Base-by-base conservation (phyloP, 2,888 invertebrate genomes). In the Ophonus ardosiacus region DNA sequence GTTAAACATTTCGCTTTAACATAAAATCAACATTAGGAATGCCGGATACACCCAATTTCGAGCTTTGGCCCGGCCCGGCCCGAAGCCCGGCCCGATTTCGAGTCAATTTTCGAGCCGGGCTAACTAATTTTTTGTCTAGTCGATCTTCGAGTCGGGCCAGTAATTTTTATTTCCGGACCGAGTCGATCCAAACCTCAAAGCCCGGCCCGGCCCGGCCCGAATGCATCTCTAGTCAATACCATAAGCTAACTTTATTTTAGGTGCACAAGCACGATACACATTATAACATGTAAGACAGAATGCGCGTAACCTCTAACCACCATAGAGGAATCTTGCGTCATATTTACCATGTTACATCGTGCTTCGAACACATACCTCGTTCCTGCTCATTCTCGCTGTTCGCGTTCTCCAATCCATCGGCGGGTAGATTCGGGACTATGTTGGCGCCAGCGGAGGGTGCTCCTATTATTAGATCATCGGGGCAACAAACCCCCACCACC, bases 401-500 rank as follows among this genome's bases (percentile, higher is more conserved):
- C 51, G 17, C 93, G 40, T 93, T 93, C 79, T 90, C 91, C 0
- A 92, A 91, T 0, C 93, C 93, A 2, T 93, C 93, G 0, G 93
- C 94, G 40, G 94, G 90, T 0, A 93, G 91, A 80, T 92, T 91
- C 87, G 89, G 89, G 40, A 92, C 76, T 51, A 91, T 86, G 88
- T 90, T 86, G 88, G 92, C 86, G 87, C 91, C 88, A 84, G 90
- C 86, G 85, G 81, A 81, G 15, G 90, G 86, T 51, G 89, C 89
- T 81, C 89, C 88, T 84, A 90, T 86, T 21, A 90, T 87, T 87
- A 91, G 89, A 86, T 92, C 92, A 81, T 95, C 94, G 0, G 95
- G 94, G 88, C 96, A 96, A 88, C 96, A 97, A 15, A 95, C 94
- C n/a, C 96, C 96, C 82, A 96, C 93, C 57, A 94, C 92, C 79